Conservation (phyloP, 2,797 vertebrate species). For the Bucorvus abyssinicus region DNA sequence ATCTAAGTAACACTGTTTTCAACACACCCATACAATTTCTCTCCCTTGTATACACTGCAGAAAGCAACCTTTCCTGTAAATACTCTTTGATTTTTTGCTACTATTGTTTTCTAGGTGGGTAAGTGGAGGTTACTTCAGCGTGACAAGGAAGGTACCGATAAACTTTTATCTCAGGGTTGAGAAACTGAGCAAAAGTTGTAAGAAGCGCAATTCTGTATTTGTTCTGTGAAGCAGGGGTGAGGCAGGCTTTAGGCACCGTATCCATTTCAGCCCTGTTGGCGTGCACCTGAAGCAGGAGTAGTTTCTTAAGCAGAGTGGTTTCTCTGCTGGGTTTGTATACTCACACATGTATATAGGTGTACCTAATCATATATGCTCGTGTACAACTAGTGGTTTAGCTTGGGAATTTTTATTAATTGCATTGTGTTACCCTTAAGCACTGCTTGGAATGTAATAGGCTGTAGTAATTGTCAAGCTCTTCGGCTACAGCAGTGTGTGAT, state of each 20-base stretch:
- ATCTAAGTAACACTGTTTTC: not conserved
- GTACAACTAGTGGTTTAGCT: not conserved
- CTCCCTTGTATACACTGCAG: rapidly evolving
- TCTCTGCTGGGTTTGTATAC: not conserved
- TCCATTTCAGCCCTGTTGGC: not conserved
- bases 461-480: not conserved
- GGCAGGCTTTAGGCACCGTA: not conserved
- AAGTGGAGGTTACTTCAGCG: not conserved
- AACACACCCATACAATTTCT: not conserved
- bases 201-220: not conserved
- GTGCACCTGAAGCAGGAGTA: rapidly evolving
- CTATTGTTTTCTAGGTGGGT: not conserved
- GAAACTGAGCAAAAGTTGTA: not conserved
- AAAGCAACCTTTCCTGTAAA: not conserved
- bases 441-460: not conserved
- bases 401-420: not conserved
- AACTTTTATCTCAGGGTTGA: not conserved
- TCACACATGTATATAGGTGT: rapidly evolving
- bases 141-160: not conserved
- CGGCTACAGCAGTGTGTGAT: not conserved
- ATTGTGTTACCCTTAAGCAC: not conserved
- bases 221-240: not conserved
- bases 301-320: rapidly evolving
- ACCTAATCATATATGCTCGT: not conserved
- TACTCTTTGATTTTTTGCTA: not conserved